These are phyloP conservation scores for Gobio occitaniae DNA, from an alignment of 2,797 vertebrate species.

Conservation along the genomic window DNA sequence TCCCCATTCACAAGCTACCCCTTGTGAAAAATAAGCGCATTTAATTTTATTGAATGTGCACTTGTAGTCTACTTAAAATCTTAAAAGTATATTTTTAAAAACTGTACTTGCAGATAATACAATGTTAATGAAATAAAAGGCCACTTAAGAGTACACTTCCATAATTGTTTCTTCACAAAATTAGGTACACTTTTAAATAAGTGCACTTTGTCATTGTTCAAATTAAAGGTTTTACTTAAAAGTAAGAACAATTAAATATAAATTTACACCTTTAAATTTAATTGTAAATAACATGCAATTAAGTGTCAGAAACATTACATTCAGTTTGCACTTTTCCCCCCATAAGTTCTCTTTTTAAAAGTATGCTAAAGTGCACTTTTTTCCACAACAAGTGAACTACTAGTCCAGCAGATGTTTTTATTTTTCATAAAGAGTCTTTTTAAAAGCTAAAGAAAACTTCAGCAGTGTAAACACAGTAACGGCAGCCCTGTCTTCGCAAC, in stretches of 20 bases:
- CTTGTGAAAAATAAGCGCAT: background rate
- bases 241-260: too few relatives aligned
- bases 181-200: too few relatives aligned
- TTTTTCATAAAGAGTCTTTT: slow-evolving; percentile 10
- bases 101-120: too few relatives aligned
- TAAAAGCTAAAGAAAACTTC: slow-evolving; percentile 31
- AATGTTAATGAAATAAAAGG: too few relatives aligned
- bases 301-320: background rate
- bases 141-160: too few relatives aligned
- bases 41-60: background rate
- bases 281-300: background rate
- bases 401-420: background rate
- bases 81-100: too few relatives aligned
- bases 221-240: too few relatives aligned
- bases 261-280: background rate
- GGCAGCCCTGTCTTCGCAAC: background rate
- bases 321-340: background rate
- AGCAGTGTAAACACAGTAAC: slow-evolving; percentile 16
- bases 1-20: background rate
- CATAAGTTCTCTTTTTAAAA: background rate
- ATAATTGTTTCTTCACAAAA: too few relatives aligned
- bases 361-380: background rate
- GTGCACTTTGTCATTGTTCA: too few relatives aligned
- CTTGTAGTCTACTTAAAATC: background rate
- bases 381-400: background rate